Conservation (phyloP, 2,888 invertebrate genomes). For the Parthenolecanium corni region DNA sequence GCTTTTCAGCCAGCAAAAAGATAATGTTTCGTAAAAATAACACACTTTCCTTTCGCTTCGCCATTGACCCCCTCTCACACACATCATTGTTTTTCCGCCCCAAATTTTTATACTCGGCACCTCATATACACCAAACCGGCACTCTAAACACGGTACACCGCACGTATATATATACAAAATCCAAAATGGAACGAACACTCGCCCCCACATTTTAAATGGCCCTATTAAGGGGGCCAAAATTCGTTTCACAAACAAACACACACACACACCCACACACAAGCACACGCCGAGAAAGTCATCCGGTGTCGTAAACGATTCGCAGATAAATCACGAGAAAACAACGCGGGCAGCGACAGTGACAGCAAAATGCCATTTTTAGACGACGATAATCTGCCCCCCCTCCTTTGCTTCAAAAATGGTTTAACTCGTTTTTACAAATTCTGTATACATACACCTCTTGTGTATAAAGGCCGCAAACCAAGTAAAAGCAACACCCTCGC, state of each 20-base stretch:
- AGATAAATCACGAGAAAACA: slow-evolving; percentile 23
- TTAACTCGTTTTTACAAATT: too few species aligned
- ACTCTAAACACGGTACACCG: too few species aligned
- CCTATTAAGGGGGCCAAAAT: slow-evolving; percentile 17
- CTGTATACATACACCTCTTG: too few species aligned
- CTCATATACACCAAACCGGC: too few species aligned
- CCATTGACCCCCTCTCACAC: neutral
- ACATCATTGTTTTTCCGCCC: too few species aligned
- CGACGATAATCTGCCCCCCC: neutral
- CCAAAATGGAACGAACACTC: slow-evolving; percentile 13
- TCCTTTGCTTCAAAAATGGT: too few species aligned
- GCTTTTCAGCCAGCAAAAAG: slow-evolving; percentile 8
- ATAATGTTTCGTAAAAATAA: slow-evolving; percentile 6
- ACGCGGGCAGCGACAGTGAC: slow-evolving; percentile 13
- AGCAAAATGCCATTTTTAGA: slow-evolving; percentile 24
- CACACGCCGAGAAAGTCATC: neutral
- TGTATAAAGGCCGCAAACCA: too few species aligned
- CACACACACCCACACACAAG: too few species aligned
- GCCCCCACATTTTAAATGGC: slow-evolving; percentile 22
- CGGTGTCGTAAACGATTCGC: neutral
- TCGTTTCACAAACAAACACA: slow-evolving; percentile 25
- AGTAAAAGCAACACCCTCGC: too few species aligned
- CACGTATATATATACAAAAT: slow-evolving; percentile 8
- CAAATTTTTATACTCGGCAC: too few species aligned
- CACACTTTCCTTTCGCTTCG: neutral